Conservation (phyloP, 2,113 vertebrate genomes). For the Cardinalis cardinalis region DNA sequence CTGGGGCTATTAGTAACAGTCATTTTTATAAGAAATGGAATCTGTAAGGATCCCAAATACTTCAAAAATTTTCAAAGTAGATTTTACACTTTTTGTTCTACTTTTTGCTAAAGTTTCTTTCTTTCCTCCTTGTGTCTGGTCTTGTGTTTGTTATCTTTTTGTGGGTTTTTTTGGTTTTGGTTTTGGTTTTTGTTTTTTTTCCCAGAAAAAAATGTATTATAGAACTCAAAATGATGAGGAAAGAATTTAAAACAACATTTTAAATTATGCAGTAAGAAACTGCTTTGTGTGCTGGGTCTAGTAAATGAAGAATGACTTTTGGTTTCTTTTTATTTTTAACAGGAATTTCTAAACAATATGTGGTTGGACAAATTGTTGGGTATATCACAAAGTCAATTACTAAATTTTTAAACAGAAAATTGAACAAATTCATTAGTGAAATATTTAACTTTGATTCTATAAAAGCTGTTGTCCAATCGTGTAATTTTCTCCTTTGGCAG, state of each 20-base stretch:
- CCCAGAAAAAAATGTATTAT: neutral
- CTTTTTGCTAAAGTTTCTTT: neutral
- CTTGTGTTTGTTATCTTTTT: neutral
- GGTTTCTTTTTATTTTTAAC: neutral
- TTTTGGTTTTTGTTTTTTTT: too few species aligned
- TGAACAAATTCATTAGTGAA: conserved; percentile 48
- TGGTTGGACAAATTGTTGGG: neutral
- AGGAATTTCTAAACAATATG: neutral
- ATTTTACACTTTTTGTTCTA: neutral
- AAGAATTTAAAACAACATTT: neutral
- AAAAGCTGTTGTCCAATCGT: conserved; percentile 57
- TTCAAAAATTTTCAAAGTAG: neutral
- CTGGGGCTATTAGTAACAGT: neutral
- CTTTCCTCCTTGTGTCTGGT: neutral
- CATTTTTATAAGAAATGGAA: neutral
- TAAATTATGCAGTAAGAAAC: neutral
- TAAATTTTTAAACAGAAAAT: conserved; percentile 11
- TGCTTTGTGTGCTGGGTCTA: neutral
- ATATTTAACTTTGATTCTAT: conserved; percentile 53
- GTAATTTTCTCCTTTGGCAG: conserved; percentile 74
- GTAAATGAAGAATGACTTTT: neutral
- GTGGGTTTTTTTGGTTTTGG: too few species aligned
- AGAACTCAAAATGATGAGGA: neutral
- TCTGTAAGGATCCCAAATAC: neutral
- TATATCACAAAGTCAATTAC: neutral